Percentiles rank a stretch among this genome's conserved stretches.
Conservation (phyloP, 2,888 invertebrate species). For the Xylophagus ater region DNA sequence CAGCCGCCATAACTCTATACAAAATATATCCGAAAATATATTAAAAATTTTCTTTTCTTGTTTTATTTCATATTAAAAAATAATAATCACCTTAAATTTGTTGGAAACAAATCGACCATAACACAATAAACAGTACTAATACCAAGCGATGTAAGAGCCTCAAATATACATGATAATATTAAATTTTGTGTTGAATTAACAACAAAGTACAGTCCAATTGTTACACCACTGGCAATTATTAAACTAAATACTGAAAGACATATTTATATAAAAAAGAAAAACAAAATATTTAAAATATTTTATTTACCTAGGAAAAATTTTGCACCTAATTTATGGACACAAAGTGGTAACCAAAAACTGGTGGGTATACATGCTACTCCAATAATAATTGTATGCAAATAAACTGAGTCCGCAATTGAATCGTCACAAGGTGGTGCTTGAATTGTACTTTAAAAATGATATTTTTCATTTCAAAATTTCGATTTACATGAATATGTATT, state of each 20-base stretch:
- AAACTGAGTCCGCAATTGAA: constrained; percentile 55
- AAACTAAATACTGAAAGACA: constrained; percentile 64
- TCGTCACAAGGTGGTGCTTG: too few relatives aligned
- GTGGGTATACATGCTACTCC: constrained; percentile 72
- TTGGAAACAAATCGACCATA: constrained; percentile 71
- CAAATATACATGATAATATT: constrained; percentile 65
- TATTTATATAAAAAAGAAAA: background rate
- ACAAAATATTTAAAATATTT: background rate
- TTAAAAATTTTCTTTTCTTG: background rate
- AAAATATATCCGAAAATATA: constrained; percentile 9
- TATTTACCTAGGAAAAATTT: constrained; percentile 64
- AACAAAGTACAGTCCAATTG: constrained; percentile 65
- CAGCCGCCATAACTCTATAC: constrained; percentile 70
- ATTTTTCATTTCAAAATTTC: too few relatives aligned
- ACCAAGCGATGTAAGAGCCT: constrained; percentile 66
- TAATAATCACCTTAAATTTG: constrained; percentile 57
- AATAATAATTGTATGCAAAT: constrained; percentile 64
- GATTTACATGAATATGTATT: too few relatives aligned
- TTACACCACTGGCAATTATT: constrained; percentile 58
- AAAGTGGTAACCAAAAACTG: constrained; percentile 65
- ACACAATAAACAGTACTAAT: constrained; percentile 72
- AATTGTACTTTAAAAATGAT: too few relatives aligned
- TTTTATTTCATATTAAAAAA: constrained; percentile 1
- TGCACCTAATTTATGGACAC: constrained; percentile 66
- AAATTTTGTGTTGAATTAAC: constrained; percentile 59